Evolutionary conservation across 1,140 invertebrate species (phyloP), one percentile per base, ranked within the genome.

Genomic region (Drosophila hydei): DNA sequence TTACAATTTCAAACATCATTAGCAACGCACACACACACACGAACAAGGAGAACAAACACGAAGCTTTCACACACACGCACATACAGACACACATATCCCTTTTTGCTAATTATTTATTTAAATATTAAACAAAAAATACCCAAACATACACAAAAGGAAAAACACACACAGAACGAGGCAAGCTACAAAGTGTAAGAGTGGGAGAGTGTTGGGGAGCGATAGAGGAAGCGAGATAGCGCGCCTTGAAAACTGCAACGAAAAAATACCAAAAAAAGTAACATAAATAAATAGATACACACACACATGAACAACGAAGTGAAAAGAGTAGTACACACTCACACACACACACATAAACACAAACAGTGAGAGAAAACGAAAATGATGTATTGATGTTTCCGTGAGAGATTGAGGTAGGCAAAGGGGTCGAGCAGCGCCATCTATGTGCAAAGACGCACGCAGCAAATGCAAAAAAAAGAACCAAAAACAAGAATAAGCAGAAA

Each of bases 101-200:
- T 90, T 90, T 89, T 87, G 81, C 89, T 90, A 90, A 90, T 90
- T 91, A 91, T 91, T 91, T 91, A 91, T 90, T 91, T 90, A 91
- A 90, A 90, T 89, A 91, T 89, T 91, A 91, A 90, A 90, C 84
- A 90, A 87, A 85, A 84, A 87, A 85, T 87, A 77, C 74, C 64
- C 75, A 77, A 78, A 87, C 56, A 70, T 23, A 71, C 19, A 56
- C 50, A 14, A 48, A 52, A 56, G 25, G 18, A 27, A 16, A 52
- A 16, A 54, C 38, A 33, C 30, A 33, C 9, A 18, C 36, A 21
- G 25, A 70, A 51, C 25, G 33, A 36, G 33, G 19, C 42, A 40
- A 23, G 36, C 51, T 38, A n/a, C 11, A 30, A 21, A 12, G 3
- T 7, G 19, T 1, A 4, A 40, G 6, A 43, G 16, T 9, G 16